Conservation (phyloP, 2,797 vertebrate species). For the Rhabdomys pumilio region DNA sequence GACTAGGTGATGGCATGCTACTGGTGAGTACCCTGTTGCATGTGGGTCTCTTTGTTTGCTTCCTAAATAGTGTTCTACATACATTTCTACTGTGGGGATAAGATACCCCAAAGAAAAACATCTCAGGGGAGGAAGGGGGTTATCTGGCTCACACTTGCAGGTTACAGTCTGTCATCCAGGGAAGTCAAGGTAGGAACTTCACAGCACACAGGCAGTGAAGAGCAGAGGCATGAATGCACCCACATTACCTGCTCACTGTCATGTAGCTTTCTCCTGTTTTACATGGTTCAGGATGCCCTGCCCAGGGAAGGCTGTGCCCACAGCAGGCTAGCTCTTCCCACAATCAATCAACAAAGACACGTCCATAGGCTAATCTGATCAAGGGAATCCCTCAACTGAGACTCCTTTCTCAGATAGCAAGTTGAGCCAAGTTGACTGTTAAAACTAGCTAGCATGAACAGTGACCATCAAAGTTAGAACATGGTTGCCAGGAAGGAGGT, state of each 20-base stretch:
- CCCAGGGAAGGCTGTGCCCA: background rate
- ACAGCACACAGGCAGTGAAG: background rate
- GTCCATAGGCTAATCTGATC: background rate
- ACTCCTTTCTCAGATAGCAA: background rate
- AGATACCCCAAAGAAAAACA: background rate
- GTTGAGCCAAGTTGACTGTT: background rate
- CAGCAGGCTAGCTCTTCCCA: background rate
- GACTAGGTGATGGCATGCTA: too few species aligned
- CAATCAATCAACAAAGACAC: background rate
- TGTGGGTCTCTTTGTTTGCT: background rate
- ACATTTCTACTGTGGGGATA: background rate
- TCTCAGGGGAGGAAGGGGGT: background rate
- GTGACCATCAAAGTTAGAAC: background rate
- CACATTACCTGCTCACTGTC: too few species aligned
- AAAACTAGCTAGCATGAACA: background rate
- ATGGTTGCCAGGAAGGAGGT: background rate
- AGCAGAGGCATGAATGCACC: rapidly evolving
- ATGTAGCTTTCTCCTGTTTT: background rate
- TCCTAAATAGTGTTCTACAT: background rate
- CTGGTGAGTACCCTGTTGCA: rapidly evolving
- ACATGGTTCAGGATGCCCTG: background rate
- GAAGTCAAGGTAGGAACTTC: background rate
- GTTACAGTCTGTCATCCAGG: background rate
- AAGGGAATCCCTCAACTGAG: background rate
- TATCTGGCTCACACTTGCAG: background rate